Evolutionary conservation across 2,113 vertebrate species (phyloP).

Genomic region (Megaleporinus macrocephalus): DNA sequence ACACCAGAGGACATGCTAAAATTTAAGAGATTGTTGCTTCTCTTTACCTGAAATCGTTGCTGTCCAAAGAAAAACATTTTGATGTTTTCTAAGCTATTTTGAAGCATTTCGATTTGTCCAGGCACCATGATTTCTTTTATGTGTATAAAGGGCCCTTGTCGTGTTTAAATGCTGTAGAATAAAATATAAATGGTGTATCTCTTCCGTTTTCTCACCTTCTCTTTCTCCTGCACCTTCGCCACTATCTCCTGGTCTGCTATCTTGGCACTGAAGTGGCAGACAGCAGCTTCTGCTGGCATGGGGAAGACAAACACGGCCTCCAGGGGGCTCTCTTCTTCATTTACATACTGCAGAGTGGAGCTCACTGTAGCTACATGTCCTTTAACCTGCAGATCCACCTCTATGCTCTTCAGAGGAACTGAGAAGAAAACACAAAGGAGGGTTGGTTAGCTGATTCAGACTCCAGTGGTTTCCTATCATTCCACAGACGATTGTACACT

Average conservation of each 20-base stretch:
- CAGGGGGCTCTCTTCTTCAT: conserved; percentile 77
- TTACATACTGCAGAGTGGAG: conserved; percentile 81
- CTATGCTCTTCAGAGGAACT: conserved; percentile 83
- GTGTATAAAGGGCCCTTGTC: too few species aligned
- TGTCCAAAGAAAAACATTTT: too few species aligned
- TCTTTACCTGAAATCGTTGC: too few species aligned
- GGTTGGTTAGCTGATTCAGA: not conserved
- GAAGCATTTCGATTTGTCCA: too few species aligned
- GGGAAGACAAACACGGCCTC: conserved; percentile 85
- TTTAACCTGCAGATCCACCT: conserved; percentile 74
- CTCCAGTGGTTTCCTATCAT: too few species aligned
- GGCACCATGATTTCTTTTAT: too few species aligned
- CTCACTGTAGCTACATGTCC: conserved; percentile 83
- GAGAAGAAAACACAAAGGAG: not conserved
- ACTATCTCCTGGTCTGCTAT: conserved; percentile 77
- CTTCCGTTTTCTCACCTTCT: conserved; percentile 71
- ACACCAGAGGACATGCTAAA: too few species aligned
- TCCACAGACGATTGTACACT: too few species aligned
- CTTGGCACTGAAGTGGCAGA: conserved; percentile 80
- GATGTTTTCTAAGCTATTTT: too few species aligned
- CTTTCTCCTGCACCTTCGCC: conserved; percentile 81
- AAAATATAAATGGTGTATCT: too few species aligned
- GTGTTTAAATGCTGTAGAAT: too few species aligned
- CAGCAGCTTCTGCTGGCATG: conserved; percentile 81
- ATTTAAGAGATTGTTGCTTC: too few species aligned